Base-by-base conservation (phyloP, 2,888 invertebrate species). In the Odiellus spinosus region DNA sequence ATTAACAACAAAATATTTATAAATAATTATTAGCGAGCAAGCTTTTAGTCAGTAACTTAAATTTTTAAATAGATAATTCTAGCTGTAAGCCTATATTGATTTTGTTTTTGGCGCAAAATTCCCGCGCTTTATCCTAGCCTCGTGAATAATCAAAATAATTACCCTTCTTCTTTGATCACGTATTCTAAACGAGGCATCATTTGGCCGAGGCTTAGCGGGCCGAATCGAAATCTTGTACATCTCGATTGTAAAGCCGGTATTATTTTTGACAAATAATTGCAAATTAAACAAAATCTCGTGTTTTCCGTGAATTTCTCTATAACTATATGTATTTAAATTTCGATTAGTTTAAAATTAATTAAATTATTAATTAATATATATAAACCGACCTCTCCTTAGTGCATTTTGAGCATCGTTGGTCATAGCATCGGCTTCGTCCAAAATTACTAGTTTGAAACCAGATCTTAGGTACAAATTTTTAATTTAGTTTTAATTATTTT, bases 371-470 rank as follows among this genome's bases (percentile, higher is more conserved):
- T 12, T 20, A 15, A 12, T 12, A n/a, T n/a, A 11, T 12, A 34
- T 3, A 35, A 36, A 48, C 75, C 74, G 72, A 86, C 85, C 87
- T 74, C 91, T 76, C 57, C 93, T 73, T 1, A 95, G 72, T 21
- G 98, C 96, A 74, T 96, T 99, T 65, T 99, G 98, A 1, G 98
- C 98, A 76, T 99, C 98, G 66, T 85, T 84, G 1, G 96, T 99
- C 96, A 98, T 98, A 0, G 95, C 91, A 73, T 98, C 96, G 1
- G 96, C 96, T 72, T 98, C 96, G 73, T 98, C 96, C 18, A 98
- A 71, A 56, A 98, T 93, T 38, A 98, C 86, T 35, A 98, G 68
- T 64, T 98, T 98, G 56, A 87, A 91, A 0, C 88, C 86, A 42
- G 82, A 80, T 50, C 67, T 66, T 26, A 55, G 55, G 14, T 5